Percentiles rank a stretch among this genome's conserved stretches.
Conservation (phyloP, 2,888 invertebrate genomes). For the Seladonia tumulorum region DNA sequence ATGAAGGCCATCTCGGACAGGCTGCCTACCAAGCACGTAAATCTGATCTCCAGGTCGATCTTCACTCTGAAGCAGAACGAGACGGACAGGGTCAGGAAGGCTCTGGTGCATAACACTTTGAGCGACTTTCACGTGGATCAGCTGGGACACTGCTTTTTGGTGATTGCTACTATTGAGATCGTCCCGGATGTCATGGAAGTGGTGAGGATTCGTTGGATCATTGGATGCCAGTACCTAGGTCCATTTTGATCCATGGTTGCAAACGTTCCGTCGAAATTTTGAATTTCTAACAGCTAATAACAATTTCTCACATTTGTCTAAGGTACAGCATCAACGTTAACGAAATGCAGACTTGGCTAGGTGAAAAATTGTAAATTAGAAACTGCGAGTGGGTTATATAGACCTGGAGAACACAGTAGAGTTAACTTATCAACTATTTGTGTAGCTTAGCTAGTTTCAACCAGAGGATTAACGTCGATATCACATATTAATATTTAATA, state of each 20-base stretch:
- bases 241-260: too few species aligned
- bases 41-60: slow-evolving; percentile 85
- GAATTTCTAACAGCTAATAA: too few species aligned
- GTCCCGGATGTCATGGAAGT: slow-evolving; percentile 89
- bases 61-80: slow-evolving; percentile 86
- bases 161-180: slow-evolving; percentile 87
- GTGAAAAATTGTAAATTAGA: too few species aligned
- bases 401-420: too few species aligned
- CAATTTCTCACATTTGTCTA: background rate
- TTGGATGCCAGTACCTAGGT: background rate
- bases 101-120: slow-evolving; percentile 85
- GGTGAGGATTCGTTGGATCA: slow-evolving; percentile 67
- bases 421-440: too few species aligned
- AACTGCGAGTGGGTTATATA: too few species aligned
- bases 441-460: too few species aligned
- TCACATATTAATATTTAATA: too few species aligned
- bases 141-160: slow-evolving; percentile 87
- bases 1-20: slow-evolving; percentile 86
- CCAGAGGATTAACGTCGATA: too few species aligned
- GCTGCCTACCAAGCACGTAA: slow-evolving; percentile 84
- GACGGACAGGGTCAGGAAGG: slow-evolving; percentile 84
- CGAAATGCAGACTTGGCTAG: too few species aligned
- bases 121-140: slow-evolving; percentile 85
- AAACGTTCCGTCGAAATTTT: too few species aligned
- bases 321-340: too few species aligned